Base-by-base conservation (phyloP, 2,888 invertebrate genomes). In the Oxycera nigricornis region DNA sequence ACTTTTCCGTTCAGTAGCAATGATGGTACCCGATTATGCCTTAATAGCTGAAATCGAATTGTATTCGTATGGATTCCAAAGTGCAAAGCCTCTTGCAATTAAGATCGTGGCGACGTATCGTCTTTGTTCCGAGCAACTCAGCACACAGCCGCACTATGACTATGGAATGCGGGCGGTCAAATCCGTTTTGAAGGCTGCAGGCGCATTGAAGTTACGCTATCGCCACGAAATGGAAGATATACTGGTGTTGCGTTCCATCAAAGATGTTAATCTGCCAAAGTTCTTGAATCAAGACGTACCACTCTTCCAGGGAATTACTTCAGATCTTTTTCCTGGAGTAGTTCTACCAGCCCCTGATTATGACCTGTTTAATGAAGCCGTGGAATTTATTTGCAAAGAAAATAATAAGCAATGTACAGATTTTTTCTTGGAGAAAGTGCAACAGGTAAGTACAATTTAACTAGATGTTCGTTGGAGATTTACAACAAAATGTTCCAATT, bases 11-110 rank as follows among this genome's bases (percentile, higher is more conserved):
- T 95, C 97, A 0, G 97, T 97, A 41, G 96, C 97, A 11, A 97
- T 97, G 97, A 97, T 97, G 96, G 96, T 97, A 20, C 97, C 97
- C 0, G 97, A 98, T 85, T 97, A 97, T 82, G 96, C 95, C 22
- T 86, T 97, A 62, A 97, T 98, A 81, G 94, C 96, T 0, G 97
- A 97, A 87, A 97, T 97, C 76, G 95, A 95, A 72, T 86, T 98
- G 52, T 97, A 97, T 81, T 96, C 97, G 0, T 95, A 91, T 82
- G 97, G 97, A 1, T 97, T 97, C 83, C 88, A 96, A 73, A 91
- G 91, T 80, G 96, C 97, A 0, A 91, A 95, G 79, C 94, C 93
- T 0, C 84, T 97, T 41, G 93, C 97, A 0, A 91, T 96, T 22
- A 98, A 98, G 87, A 97, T 98, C 80, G 96, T 97, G 1, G 96